phyloP scores from a whole-genome alignment of 2,888 invertebrate genomes.

The Pristionchus maxplancki region DNA sequence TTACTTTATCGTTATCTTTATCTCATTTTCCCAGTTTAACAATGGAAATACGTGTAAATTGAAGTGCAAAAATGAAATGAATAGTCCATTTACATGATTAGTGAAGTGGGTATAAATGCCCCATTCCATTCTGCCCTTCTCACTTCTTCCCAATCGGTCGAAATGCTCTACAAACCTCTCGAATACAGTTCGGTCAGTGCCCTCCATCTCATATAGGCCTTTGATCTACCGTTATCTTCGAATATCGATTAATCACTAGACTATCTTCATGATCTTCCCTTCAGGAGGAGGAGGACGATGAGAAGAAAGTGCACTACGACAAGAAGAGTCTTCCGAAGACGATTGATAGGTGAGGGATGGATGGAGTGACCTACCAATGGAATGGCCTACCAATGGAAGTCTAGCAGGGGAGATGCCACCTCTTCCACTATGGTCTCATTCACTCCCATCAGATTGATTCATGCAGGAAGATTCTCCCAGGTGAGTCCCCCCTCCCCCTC shows the following conservation, averaged over 20 bases:
- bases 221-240: not conserved
- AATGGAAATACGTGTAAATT: not conserved
- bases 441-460: not conserved
- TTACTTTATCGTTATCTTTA: not conserved
- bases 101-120: not conserved
- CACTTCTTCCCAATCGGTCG: not conserved
- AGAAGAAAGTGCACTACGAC: conserved; percentile 5
- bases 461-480: conserved; percentile 10
- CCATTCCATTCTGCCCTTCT: not conserved
- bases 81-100: not conserved
- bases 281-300: conserved; percentile 2
- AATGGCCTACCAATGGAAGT: not conserved
- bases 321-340: conserved; percentile 25
- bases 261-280: not conserved
- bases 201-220: not conserved
- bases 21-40: not conserved
- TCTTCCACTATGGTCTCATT: not conserved
- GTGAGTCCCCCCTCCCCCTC: not conserved
- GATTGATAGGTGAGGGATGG: not conserved
- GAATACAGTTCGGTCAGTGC: not conserved
- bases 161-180: not conserved
- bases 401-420: not conserved
- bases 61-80: not conserved
- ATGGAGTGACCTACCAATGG: not conserved
- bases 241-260: not conserved